Percentiles rank a stretch among this genome's conserved stretches.
Conservation (phyloP, 2,888 invertebrate species). For the Morpho helenor region DNA sequence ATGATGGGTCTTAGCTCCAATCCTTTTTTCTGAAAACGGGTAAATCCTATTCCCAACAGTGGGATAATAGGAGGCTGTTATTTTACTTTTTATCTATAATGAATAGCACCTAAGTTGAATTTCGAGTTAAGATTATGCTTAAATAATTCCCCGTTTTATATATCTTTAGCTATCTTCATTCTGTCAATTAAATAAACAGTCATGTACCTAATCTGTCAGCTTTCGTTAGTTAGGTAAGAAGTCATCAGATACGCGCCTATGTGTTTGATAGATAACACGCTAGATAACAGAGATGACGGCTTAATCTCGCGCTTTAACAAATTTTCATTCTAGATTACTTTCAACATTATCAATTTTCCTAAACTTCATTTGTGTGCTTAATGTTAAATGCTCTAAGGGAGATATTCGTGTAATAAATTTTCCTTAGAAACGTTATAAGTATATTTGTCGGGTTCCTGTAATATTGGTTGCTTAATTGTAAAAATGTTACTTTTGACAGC, state of each 20-base stretch:
- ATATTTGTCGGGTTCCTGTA: conserved; percentile 56
- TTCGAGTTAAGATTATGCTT: no score
- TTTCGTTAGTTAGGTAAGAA: conserved; percentile 14
- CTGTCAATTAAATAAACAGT: conserved; percentile 15
- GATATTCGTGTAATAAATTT: conserved; percentile 33
- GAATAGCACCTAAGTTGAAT: no score
- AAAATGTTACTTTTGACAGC: conserved; percentile 70
- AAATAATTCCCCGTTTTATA: background rate
- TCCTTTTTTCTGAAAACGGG: no score
- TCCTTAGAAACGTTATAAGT: conserved; percentile 37
- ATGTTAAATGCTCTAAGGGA: conserved; percentile 35
- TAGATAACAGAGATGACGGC: conserved; percentile 73
- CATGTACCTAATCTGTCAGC: conserved; percentile 9
- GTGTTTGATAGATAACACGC: conserved; percentile 60
- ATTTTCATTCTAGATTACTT: conserved; percentile 60
- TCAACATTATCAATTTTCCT: conserved; percentile 35
- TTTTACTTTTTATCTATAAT: no score
- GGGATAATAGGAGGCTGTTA: no score
- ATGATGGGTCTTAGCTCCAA: no score
- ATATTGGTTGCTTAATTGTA: conserved; percentile 75
- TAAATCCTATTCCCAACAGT: no score
- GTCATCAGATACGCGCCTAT: conserved; percentile 21
- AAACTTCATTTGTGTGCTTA: conserved; percentile 25
- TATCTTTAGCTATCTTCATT: background rate
- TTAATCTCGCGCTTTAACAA: conserved; percentile 73